These are phyloP conservation scores for Eucera pruinosa DNA, from an alignment of 2,888 invertebrate genomes.

Conservation along the genomic window DNA sequence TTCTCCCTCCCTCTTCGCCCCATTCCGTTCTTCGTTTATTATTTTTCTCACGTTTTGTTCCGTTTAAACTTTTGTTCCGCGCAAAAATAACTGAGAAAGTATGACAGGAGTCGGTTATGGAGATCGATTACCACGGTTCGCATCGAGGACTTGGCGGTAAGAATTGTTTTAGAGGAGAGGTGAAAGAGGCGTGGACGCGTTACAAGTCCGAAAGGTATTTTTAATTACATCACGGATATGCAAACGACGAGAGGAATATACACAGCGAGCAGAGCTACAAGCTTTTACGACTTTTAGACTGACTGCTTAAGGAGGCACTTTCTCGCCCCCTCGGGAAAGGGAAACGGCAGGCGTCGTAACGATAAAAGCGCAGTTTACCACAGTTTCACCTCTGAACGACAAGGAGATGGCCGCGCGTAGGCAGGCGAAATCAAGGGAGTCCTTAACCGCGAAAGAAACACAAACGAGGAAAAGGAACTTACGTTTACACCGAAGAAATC, in stretches of 20 bases:
- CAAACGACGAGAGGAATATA: background rate
- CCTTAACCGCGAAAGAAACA: constrained; percentile 18
- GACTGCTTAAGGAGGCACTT: constrained; percentile 12
- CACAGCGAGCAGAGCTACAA: background rate
- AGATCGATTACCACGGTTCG: no score
- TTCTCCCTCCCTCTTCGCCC: background rate
- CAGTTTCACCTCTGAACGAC: constrained; percentile 6
- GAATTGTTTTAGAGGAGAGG: no score
- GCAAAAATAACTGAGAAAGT: no score
- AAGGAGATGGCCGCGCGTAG: constrained; percentile 10
- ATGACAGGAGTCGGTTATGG: no score
- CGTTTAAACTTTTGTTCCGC: no score
- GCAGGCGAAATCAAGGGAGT: constrained; percentile 8
- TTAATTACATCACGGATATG: constrained; percentile 1
- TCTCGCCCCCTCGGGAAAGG: background rate
- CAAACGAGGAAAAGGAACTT: constrained; percentile 19
- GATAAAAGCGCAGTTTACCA: constrained; percentile 38
- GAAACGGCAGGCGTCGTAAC: constrained; percentile 18
- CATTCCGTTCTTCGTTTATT: background rate
- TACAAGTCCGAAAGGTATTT: no score
- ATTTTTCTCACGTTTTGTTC: background rate
- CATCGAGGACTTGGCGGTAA: no score
- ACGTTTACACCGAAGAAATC: background rate
- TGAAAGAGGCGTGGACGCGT: no score
- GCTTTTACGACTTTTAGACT: constrained; percentile 25